Conservation (phyloP, 2,113 vertebrate genomes). For the Polyodon spathula region DNA sequence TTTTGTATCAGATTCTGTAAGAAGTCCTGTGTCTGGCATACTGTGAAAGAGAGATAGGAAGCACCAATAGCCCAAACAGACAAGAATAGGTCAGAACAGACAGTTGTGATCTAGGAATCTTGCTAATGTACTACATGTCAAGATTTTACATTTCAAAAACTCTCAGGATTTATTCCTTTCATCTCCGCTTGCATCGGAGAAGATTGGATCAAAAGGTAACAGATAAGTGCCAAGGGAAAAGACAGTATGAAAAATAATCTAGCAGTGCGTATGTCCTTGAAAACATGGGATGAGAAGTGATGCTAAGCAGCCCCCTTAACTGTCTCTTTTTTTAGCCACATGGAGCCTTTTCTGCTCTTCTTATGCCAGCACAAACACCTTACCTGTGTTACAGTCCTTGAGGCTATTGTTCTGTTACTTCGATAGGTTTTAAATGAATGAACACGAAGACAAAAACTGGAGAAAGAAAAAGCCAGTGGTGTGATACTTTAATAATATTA, state of each 20-base stretch:
- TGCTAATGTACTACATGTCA: conserved; percentile 33
- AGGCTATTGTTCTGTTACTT: too few relatives aligned
- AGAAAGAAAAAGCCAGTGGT: too few relatives aligned
- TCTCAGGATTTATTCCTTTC: conserved; percentile 22
- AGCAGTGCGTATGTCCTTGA: conserved; percentile 32
- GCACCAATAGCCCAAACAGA: conserved; percentile 28
- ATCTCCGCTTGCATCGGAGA: conserved; percentile 19
- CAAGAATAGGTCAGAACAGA: conserved; percentile 39
- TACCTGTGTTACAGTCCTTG: too few relatives aligned
- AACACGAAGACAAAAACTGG: too few relatives aligned
- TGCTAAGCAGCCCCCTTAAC: background rate
- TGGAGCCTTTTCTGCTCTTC: background rate
- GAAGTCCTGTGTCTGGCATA: too few relatives aligned
- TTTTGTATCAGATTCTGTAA: too few relatives aligned
- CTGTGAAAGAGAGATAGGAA: conserved; percentile 25
- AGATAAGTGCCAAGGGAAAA: conserved; percentile 32
- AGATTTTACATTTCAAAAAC: conserved; percentile 34
- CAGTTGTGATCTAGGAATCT: conserved; percentile 24
- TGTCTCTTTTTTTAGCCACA: conserved; percentile 1
- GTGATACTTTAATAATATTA: too few relatives aligned
- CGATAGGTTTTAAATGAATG: too few relatives aligned
- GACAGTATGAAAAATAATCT: conserved; percentile 31
- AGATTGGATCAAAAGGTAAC: conserved; percentile 31
- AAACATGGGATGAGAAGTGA: conserved; percentile 11
- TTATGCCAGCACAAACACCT: background rate